A percentile compares a stretch with the other conserved stretches of the same genome.
phyloP scores from a whole-genome alignment of 2,113 vertebrate species.

The Stigmatopora argus region DNA sequence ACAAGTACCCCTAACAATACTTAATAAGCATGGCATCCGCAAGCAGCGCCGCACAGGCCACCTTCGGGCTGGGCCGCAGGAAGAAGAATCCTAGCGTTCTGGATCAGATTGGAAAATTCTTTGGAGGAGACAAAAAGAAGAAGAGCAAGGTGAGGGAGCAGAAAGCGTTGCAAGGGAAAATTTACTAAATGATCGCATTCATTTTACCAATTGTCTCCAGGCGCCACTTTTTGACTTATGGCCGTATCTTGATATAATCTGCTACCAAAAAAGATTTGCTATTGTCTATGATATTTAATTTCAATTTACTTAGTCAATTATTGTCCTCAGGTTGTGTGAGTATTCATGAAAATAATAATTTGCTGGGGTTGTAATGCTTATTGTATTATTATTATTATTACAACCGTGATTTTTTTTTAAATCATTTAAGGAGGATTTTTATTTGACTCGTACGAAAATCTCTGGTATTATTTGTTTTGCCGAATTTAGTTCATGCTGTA shows the following conservation, averaged over 20 bases:
- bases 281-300: not conserved
- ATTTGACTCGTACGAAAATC: constrained; percentile 49
- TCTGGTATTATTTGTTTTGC: constrained; percentile 29
- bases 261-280: not conserved
- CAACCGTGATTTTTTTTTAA: constrained; percentile 35
- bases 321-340: constrained; percentile 1
- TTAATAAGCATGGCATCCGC: constrained; percentile 84
- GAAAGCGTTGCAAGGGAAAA: constrained; percentile 28
- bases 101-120: constrained; percentile 95
- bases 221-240: constrained; percentile 24
- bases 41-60: constrained; percentile 84
- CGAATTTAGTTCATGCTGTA: constrained; percentile 22
- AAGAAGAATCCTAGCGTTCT: constrained; percentile 90
- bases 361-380: constrained; percentile 37
- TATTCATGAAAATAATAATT: constrained; percentile 34
- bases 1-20: constrained; percentile 50
- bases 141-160: constrained; percentile 94
- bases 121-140: constrained; percentile 90
- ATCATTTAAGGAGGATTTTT: constrained; percentile 17
- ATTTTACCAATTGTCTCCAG: constrained; percentile 26
- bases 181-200: constrained; percentile 19
- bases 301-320: not conserved
- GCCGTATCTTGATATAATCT: not conserved
- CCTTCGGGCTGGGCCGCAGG: constrained; percentile 74
- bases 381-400: constrained; percentile 16